Base-by-base conservation (phyloP, 2,113 vertebrate species). In the Lycocorax pyrrhopterus region DNA sequence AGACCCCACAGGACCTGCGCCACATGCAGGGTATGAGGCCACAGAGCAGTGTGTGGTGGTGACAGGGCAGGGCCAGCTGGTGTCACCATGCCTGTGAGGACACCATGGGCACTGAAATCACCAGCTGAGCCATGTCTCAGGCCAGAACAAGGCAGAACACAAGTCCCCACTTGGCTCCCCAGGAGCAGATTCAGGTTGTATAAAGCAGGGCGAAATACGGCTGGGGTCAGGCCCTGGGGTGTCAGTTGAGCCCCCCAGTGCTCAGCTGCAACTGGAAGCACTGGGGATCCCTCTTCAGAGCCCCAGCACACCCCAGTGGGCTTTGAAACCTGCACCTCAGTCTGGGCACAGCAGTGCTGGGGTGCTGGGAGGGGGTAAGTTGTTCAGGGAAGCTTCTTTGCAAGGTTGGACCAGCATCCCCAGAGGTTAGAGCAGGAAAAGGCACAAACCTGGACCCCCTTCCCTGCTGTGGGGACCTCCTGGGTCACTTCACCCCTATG, bases 391-490 rank as follows among this genome's bases (percentile, higher is more conserved):
- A 76, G 18, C 7, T 77, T 43, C 39, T 51, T n/a, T 86, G n/a
- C 10, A 29, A 77, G 27, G n/a, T 26, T 46, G 27, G 43, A 87
- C 18, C 59, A 74, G n/a, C 43, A 69, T 51, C 12, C 21, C 16
- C 43, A 69, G 51, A 78, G n/a, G 7, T 52, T 72, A 29, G 44
- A 73, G 26, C 16, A n/a, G 49, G 16, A 87, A 51, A 82, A 84
- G 15, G 20, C 1, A 0, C 15, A 69, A 47, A 20, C 13, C 7
- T 2, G 4, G 49, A 33, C 6, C 30, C 53, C 6, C 12, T 69
- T 21, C 32, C 37, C 15, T 59, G 20, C 21, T 69, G 6, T 4
- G 2, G 39, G 55, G 37, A 49, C 66, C 29, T 32, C 16, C 21
- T 56, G n/a, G 46, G 9, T 55, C 23, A 26, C 51, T 39, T 63